These are phyloP conservation scores for Enteromius thamalakanensis DNA, from an alignment of 2,797 vertebrate genomes.

Conservation along the genomic window DNA sequence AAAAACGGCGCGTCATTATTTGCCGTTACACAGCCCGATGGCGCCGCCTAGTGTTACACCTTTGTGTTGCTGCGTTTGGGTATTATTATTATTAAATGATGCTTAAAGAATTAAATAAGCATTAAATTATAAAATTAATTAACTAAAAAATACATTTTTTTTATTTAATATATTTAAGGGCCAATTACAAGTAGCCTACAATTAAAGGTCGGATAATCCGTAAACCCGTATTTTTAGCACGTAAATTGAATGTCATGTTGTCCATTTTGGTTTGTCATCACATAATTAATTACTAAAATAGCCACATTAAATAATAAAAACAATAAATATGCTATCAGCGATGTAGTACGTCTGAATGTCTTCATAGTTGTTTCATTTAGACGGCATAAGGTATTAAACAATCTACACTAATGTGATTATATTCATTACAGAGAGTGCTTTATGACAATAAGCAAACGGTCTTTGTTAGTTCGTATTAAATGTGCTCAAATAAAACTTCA, in stretches of 20 bases:
- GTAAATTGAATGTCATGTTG: neutral
- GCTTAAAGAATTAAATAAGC: neutral
- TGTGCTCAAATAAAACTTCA: neutral
- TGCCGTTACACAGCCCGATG: neutral
- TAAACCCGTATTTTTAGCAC: neutral
- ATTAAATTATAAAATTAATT: neutral
- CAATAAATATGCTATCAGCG: neutral
- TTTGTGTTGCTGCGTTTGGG: neutral
- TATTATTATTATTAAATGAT: neutral
- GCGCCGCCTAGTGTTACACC: neutral
- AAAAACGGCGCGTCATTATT: neutral
- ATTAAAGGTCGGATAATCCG: neutral
- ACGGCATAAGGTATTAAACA: neutral
- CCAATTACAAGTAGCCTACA: neutral
- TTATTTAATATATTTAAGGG: neutral
- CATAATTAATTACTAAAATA: neutral
- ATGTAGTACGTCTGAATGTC: neutral
- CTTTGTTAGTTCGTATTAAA: neutral
- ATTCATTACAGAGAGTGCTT: neutral
- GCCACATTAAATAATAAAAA: neutral
- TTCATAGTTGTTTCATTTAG: neutral
- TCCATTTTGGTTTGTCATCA: neutral
- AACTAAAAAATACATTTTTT: neutral
- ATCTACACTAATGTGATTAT: neutral
- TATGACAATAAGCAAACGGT: neutral